A percentile compares a stretch with the other conserved stretches of the same genome.
Evolutionary conservation across 2,797 vertebrate species (phyloP).

Genomic region (Brotula barbata): DNA sequence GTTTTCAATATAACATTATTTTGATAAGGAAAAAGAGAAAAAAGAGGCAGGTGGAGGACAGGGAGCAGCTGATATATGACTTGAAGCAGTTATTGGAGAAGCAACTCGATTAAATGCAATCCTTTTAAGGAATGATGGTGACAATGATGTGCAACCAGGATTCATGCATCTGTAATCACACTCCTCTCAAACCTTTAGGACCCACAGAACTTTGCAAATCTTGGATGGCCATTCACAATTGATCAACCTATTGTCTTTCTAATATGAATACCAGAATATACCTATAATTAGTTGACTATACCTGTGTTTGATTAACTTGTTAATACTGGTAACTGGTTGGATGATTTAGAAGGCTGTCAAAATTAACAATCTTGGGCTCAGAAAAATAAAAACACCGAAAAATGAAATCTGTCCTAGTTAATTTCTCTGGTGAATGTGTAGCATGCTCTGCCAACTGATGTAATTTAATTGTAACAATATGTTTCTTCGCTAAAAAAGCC

Average conservation of each 20-base stretch:
- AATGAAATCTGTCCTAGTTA: too few species aligned
- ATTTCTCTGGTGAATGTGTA: too few species aligned
- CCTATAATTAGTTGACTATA: too few species aligned
- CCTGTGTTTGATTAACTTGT: too few species aligned
- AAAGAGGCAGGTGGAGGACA: constrained; percentile 39
- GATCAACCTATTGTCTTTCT: background rate
- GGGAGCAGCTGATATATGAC: constrained; percentile 43
- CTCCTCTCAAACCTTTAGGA: constrained; percentile 32
- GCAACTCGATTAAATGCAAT: constrained; percentile 59
- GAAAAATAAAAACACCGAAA: too few species aligned
- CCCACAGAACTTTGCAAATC: constrained; percentile 7
- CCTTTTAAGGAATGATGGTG: constrained; percentile 40
- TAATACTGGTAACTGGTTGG: too few species aligned
- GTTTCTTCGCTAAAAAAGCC: too few species aligned
- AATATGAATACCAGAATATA: too few species aligned
- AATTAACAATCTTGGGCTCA: too few species aligned
- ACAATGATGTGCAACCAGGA: constrained; percentile 41
- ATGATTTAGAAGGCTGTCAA: too few species aligned
- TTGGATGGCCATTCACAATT: background rate
- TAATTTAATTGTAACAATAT: too few species aligned
- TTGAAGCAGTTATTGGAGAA: constrained; percentile 57
- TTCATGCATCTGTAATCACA: constrained; percentile 29
- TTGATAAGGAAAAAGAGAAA: constrained; percentile 32
- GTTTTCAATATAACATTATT: constrained; percentile 29
- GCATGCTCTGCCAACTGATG: too few species aligned